phyloP scores from a whole-genome alignment of 2,113 vertebrate species.

The Brienomyrus brachyistius region DNA sequence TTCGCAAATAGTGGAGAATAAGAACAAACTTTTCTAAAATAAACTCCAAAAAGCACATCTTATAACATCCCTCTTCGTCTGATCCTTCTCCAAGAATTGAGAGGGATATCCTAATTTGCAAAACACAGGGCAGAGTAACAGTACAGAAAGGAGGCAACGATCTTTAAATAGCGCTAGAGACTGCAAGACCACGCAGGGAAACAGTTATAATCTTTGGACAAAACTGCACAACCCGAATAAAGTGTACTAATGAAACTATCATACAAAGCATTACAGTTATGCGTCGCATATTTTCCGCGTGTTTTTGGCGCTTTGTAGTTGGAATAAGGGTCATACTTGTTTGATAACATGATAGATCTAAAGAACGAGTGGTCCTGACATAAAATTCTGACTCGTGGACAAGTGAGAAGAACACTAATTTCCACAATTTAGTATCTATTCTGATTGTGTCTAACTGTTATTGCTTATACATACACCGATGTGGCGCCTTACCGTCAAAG shows the following conservation, averaged over 20 bases:
- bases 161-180: neutral
- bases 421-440: neutral
- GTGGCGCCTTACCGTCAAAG: constrained; percentile 11
- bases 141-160: neutral
- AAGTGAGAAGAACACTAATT: neutral
- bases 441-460: neutral
- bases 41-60: neutral
- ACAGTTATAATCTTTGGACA: neutral
- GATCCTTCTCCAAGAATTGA: neutral
- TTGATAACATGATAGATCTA: neutral
- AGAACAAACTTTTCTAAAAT: neutral
- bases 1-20: neutral
- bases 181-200: neutral
- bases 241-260: neutral
- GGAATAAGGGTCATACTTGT: neutral
- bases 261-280: neutral
- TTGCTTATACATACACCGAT: neutral
- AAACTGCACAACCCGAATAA: neutral
- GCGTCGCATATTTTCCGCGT: neutral
- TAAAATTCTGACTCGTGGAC: neutral
- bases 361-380: neutral
- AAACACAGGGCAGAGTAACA: neutral
- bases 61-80: neutral
- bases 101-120: neutral
- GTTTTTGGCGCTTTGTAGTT: neutral